Conservation (phyloP, 1,140 invertebrate species). For the Harlomillsia oculata region DNA sequence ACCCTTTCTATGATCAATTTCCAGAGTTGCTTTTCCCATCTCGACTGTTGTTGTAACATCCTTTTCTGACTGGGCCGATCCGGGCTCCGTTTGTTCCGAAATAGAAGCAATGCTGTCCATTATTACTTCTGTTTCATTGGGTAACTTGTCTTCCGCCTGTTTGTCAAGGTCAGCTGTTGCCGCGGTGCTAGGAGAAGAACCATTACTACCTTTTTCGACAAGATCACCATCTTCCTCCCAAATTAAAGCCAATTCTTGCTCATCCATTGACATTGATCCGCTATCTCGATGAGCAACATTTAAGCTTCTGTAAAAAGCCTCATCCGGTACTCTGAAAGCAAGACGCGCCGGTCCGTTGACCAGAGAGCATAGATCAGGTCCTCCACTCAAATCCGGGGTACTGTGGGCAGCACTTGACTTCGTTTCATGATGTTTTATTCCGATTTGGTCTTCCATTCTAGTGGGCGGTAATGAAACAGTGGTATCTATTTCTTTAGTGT, state of each 20-base stretch:
- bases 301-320: conserved; percentile 77
- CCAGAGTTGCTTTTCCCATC: background rate
- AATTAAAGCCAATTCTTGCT: conserved; percentile 62
- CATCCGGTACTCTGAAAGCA: conserved; percentile 52
- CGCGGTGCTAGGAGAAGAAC: conserved; percentile 14
- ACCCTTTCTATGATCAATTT: conserved; percentile 3
- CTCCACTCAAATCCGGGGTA: background rate
- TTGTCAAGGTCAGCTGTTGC: conserved; percentile 13
- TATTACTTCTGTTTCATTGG: background rate
- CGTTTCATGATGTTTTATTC: background rate
- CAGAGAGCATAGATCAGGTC: background rate
- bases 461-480: background rate
- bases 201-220: conserved; percentile 22
- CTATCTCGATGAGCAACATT: conserved; percentile 75
- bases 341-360: conserved; percentile 9
- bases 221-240: conserved; percentile 54
- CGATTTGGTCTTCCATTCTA: background rate
- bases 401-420: background rate
- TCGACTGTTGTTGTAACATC: too few relatives aligned
- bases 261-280: conserved; percentile 43
- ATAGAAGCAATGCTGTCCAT: background rate
- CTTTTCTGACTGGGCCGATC: background rate
- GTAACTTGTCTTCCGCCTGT: background rate
- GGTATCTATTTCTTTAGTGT: background rate
- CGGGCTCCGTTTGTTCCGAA: background rate